Evolutionary conservation across 1,140 invertebrate genomes (phyloP).

Genomic region (Sminthurides bifidus): DNA sequence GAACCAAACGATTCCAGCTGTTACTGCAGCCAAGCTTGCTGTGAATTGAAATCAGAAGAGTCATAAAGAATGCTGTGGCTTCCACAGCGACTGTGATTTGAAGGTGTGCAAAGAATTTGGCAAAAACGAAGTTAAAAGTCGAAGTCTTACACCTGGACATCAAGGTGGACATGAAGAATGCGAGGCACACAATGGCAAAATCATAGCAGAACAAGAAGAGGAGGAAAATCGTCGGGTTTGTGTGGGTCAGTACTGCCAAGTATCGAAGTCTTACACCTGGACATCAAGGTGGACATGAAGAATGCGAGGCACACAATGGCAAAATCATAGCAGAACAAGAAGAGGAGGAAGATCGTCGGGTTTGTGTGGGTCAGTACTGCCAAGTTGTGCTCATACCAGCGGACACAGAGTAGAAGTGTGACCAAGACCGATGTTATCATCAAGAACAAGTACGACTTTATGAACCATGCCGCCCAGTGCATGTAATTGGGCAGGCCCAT

Average conservation of each 20-base stretch:
- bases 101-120: constrained; percentile 46
- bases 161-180: too few species aligned
- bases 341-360: constrained; percentile 44
- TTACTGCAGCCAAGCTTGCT: constrained; percentile 59
- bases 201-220: too few species aligned
- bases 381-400: constrained; percentile 16
- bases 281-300: too few species aligned
- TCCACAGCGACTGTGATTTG: constrained; percentile 54
- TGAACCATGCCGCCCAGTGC: constrained; percentile 73
- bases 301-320: too few species aligned
- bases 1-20: constrained; percentile 59
- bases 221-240: constrained; percentile 45
- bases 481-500: constrained; percentile 67
- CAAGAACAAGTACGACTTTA: too few species aligned
- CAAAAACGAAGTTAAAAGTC: constrained; percentile 48
- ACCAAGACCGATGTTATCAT: constrained; percentile 58
- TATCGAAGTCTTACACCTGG: too few species aligned
- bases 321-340: too few species aligned
- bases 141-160: too few species aligned
- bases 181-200: too few species aligned
- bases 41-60: too few species aligned
- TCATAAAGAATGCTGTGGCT: constrained; percentile 55
- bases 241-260: constrained; percentile 44
- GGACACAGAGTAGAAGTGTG: constrained; percentile 40
- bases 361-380: constrained; percentile 45